Conservation (phyloP, 37 sponge, comb jelly and placozoan species). For the Ephydatia muelleri region DNA sequence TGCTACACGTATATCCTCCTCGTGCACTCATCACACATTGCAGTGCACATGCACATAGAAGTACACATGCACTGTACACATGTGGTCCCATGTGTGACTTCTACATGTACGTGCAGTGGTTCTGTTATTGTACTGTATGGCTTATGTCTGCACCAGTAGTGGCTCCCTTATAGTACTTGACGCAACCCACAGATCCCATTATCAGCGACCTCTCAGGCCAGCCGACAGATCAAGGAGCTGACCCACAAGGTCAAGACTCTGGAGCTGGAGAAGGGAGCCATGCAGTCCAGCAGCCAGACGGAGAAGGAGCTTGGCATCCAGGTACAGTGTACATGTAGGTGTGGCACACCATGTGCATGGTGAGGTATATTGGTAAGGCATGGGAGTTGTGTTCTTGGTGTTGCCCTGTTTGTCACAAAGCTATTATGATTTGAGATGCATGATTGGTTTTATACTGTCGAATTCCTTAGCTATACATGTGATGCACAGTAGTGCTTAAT, state of each 20-base stretch:
- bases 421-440: too few species aligned
- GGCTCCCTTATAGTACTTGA: too few species aligned
- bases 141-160: background rate
- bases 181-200: background rate
- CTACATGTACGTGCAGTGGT: too few species aligned
- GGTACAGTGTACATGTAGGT: background rate
- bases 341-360: background rate
- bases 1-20: too few species aligned
- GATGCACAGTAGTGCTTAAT: too few species aligned
- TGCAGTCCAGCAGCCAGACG: background rate
- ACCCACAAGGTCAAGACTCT: slow-evolving; percentile 13
- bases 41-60: background rate
- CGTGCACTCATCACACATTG: too few species aligned
- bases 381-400: too few species aligned
- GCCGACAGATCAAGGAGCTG: slow-evolving; percentile 1
- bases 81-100: too few species aligned
- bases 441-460: too few species aligned
- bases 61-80: background rate
- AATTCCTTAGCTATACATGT: background rate
- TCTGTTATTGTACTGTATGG: too few species aligned
- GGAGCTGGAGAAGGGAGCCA: background rate
- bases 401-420: too few species aligned
- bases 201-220: background rate
- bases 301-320: slow-evolving; percentile 14
- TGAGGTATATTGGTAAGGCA: background rate